Conservation (phyloP, 2,888 invertebrate genomes). For the Dryadula phaetusa region DNA sequence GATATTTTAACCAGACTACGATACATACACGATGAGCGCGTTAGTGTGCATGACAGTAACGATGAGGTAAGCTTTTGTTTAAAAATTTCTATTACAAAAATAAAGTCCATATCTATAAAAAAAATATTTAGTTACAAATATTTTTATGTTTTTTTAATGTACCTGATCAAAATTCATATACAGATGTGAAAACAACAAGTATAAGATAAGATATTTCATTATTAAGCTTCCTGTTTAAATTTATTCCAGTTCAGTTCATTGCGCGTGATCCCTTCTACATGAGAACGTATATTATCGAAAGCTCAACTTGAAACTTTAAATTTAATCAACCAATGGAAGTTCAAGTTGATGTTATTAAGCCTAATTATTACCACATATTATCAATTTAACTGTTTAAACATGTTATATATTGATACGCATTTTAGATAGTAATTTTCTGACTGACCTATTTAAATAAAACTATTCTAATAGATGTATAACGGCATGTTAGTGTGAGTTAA, state of each 20-base stretch:
- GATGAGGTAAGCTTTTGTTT: constrained; percentile 53
- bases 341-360: constrained; percentile 1
- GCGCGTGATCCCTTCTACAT: constrained; percentile 3
- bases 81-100: neutral
- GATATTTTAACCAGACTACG: constrained; percentile 71
- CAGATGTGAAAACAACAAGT: neutral
- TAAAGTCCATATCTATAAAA: no score
- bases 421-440: neutral
- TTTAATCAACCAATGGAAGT: constrained; percentile 7
- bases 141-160: neutral
- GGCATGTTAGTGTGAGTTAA: neutral
- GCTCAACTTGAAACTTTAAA: constrained; percentile 7
- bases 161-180: neutral
- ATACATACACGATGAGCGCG: constrained; percentile 70
- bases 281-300: constrained; percentile 14
- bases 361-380: constrained; percentile 2
- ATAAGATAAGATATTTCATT: neutral
- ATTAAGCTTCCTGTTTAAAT: neutral
- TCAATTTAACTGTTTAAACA: neutral
- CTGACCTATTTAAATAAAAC: constrained; percentile 1
- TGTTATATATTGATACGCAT: neutral
- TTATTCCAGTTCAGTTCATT: constrained; percentile 2
- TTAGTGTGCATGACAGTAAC: constrained; percentile 55
- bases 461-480: neutral
- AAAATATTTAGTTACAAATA: neutral